Percentiles rank a stretch among this genome's conserved stretches.
These are phyloP conservation scores for Andrena camellia DNA, from an alignment of 2,888 invertebrate genomes.

Conservation along the genomic window DNA sequence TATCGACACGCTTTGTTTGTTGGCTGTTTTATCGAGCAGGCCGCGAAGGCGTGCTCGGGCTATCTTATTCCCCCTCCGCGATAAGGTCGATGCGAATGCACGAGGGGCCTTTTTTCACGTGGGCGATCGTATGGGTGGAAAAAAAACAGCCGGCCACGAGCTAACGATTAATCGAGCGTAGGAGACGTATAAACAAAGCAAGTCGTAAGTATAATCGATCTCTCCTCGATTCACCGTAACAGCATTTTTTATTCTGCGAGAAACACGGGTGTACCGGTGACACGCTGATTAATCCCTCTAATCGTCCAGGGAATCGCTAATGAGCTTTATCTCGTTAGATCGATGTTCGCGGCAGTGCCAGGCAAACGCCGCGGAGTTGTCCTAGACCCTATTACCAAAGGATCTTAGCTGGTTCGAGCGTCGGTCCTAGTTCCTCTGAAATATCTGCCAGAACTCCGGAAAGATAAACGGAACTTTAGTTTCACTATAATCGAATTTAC, in stretches of 20 bases:
- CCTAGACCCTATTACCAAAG: conserved; percentile 39
- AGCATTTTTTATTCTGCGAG: not conserved
- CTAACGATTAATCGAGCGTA: conserved; percentile 1
- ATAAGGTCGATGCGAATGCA: conserved; percentile 40
- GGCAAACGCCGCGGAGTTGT: conserved; percentile 2
- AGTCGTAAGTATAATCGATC: conserved; percentile 19
- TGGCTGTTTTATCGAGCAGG: conserved; percentile 56
- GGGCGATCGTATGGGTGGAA: conserved; percentile 23
- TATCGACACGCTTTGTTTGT: conserved; percentile 70
- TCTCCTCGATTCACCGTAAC: not conserved
- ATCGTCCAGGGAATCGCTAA: conserved; percentile 23
- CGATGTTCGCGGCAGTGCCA: conserved; percentile 1
- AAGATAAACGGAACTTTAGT: not conserved
- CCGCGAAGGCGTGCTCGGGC: conserved; percentile 35
- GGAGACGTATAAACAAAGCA: not conserved
- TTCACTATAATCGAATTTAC: not conserved
- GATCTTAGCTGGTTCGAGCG: conserved; percentile 7
- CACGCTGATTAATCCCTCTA: conserved; percentile 2
- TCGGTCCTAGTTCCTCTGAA: not conserved
- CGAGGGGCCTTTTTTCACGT: conserved; percentile 28
- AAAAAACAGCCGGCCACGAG: conserved; percentile 12
- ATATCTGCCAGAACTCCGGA: not conserved
- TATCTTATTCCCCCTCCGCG: conserved; percentile 32
- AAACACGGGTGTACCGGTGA: not conserved
- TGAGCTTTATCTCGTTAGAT: conserved; percentile 37